Conservation (phyloP, 2,113 vertebrate species). For the Prochilodus magdalenae region DNA sequence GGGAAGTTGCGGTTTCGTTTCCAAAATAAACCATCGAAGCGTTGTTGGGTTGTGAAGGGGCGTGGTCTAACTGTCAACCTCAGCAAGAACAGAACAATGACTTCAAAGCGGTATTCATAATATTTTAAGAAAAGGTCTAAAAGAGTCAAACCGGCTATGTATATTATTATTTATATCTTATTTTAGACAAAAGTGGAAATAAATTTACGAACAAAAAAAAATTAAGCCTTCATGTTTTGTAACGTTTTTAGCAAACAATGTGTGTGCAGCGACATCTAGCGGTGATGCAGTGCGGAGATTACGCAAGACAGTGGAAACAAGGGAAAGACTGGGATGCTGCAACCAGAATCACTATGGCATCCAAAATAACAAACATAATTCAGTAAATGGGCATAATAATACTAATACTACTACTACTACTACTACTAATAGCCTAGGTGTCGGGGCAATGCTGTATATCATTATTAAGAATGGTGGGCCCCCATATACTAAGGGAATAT, state of each 20-base stretch:
- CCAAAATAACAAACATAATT: too few species aligned
- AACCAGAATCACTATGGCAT: too few species aligned
- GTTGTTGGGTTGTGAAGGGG: not conserved
- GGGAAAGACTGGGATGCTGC: too few species aligned
- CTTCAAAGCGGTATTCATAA: too few species aligned
- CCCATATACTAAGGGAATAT: too few species aligned
- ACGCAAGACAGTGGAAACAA: not conserved
- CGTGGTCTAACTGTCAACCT: slow-evolving; percentile 22
- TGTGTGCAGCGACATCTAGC: slow-evolving; percentile 66
- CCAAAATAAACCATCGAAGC: slow-evolving; percentile 14
- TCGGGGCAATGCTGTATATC: too few species aligned
- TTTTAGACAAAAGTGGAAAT: not conserved
- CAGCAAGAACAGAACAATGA: not conserved
- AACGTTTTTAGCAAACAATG: slow-evolving; percentile 8
- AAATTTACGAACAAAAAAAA: not conserved
- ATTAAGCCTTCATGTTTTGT: not conserved
- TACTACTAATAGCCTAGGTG: too few species aligned
- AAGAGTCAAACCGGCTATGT: not conserved
- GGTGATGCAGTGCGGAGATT: slow-evolving; percentile 4
- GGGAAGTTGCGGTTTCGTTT: not conserved
- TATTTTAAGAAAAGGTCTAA: too few species aligned
- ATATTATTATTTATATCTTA: too few species aligned
- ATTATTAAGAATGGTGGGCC: too few species aligned
- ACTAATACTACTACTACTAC: too few species aligned
- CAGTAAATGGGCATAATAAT: too few species aligned